Evolutionary conservation across 1,140 invertebrate genomes (phyloP), one percentile per base, ranked within the genome.

Genomic region (Drosophila tropicalis): DNA sequence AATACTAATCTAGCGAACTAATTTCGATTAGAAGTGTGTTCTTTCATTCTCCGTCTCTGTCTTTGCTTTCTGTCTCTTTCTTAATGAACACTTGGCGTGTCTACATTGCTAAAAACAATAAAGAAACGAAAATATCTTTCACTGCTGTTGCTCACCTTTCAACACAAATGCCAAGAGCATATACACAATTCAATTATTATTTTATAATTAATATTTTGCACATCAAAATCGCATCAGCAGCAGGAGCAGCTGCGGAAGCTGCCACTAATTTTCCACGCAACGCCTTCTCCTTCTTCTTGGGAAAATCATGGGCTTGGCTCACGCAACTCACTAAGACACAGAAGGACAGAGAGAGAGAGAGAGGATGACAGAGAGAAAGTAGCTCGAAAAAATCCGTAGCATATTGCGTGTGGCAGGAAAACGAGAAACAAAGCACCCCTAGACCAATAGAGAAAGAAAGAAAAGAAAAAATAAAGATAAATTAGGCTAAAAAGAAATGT

Each of bases 201-300:
- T 79, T 86, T 87, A 87, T 90, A 90, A 90, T 90, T 90, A 90
- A 90, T 90, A 90, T 90, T 90, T 90, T 84, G 84, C 87, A 81
- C 87, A 90, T 90, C 85, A 90, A 87, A 90, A 90, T 84, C 87
- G 83, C 87, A 87, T 90, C 85, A 87, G 66, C 65, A 81, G 70
- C 40, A 75, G 36, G 9, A 39, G 61, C 60, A 34, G 65, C 36
- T 51, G 54, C 44, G 62, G 63, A 72, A 67, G 73, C 74, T 76
- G 75, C 39, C 58, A 57, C 67, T 77, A 71, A 77, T 76, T 77
- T 51, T 77, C 54, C 74, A 71, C 74, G 54, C 41, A 66, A 62
- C 61, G 58, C 74, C 44, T 39, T 51, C 67, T 56, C 10, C 44
- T 51, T 39, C 34, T 36, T 12, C 34, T 47, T 51, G 19, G 44